phyloP scores from a whole-genome alignment of 2,113 vertebrate species.

The Mystacornis crossleyi region DNA sequence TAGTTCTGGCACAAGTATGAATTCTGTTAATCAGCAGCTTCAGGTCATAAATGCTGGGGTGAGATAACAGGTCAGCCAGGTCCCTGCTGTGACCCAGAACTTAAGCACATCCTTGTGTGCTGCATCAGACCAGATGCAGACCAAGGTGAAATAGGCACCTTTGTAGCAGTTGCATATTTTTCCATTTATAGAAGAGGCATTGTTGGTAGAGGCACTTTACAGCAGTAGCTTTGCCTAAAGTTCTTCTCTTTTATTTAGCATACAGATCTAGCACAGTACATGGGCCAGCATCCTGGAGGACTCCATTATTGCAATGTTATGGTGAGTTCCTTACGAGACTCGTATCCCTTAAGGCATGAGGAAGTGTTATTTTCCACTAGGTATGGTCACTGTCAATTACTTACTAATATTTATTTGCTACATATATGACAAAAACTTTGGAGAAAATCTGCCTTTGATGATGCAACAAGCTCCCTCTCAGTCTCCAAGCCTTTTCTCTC shows the following conservation, averaged over 20 bases:
- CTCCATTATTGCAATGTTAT: conserved; percentile 82
- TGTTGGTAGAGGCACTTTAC: not conserved
- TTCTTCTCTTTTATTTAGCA: conserved; percentile 72
- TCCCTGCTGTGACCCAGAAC: not conserved
- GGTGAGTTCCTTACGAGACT: conserved; percentile 69
- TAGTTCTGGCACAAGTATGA: not conserved
- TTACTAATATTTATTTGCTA: not conserved
- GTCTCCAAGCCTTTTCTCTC: not conserved
- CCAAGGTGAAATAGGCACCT: not conserved
- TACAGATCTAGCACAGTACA: conserved; percentile 88
- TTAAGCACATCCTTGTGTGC: not conserved
- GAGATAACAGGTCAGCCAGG: not conserved
- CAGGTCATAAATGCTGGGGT: not conserved
- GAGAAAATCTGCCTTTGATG: not conserved
- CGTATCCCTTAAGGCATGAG: not conserved
- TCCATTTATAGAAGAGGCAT: not conserved
- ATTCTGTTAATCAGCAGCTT: not conserved
- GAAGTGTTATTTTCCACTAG: not conserved
- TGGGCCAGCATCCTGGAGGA: conserved; percentile 88
- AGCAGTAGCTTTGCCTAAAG: not conserved
- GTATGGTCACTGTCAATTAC: not conserved
- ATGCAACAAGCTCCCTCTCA: not conserved
- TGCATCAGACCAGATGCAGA: not conserved
- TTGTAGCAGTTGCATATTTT: not conserved
- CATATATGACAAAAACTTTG: not conserved